Evolutionary conservation across 2,113 vertebrate genomes (phyloP).

Genomic region (Vireo altiloquus): DNA sequence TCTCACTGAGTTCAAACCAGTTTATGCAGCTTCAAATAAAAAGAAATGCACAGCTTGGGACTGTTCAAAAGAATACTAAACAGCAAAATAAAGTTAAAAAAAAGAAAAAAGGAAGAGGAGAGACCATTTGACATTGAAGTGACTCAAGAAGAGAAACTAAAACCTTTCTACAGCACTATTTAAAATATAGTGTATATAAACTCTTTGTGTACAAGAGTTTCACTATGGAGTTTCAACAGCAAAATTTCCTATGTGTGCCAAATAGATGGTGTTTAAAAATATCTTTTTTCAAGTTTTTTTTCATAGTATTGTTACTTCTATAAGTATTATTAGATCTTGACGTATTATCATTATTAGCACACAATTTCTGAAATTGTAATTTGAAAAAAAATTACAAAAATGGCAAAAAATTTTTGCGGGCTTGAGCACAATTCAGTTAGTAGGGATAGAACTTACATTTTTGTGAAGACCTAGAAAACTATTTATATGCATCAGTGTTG

Average conservation of each 20-base stretch:
- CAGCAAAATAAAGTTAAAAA: not conserved
- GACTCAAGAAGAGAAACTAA: not conserved
- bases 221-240: not conserved
- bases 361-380: not conserved
- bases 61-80: not conserved
- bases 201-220: not conserved
- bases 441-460: not conserved
- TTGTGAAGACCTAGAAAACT: not conserved
- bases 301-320: not conserved
- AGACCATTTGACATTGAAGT: not conserved
- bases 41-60: not conserved
- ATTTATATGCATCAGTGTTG: not conserved
- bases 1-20: not conserved
- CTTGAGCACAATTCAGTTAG: not conserved
- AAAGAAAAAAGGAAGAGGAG: not conserved
- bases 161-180: not conserved
- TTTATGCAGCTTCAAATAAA: not conserved
- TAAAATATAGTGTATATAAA: not conserved
- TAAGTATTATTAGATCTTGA: not conserved
- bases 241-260: not conserved
- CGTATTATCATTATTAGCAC: not conserved
- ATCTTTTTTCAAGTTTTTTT: not conserved
- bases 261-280: not conserved
- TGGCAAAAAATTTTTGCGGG: not conserved
- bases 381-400: not conserved